Evolutionary conservation across 2,797 vertebrate species (phyloP).

Genomic region (Limnodromus scolopaceus): DNA sequence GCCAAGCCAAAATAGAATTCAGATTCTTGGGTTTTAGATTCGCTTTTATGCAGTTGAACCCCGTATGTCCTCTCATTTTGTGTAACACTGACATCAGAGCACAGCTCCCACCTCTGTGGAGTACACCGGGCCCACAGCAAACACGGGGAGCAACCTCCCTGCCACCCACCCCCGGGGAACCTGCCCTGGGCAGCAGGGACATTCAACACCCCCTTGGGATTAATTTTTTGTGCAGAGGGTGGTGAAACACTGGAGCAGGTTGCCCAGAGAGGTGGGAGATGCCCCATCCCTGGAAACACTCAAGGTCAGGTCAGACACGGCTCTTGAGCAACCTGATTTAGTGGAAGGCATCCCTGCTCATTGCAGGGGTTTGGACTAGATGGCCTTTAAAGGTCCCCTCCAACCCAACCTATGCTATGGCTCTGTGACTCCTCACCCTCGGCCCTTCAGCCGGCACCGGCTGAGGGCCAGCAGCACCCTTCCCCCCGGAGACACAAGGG

Average conservation of each 20-base stretch:
- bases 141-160: accelerated
- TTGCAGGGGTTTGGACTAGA: no score
- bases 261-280: neutral
- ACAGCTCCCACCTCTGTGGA: neutral
- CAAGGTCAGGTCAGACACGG: accelerated
- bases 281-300: accelerated
- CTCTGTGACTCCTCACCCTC: accelerated
- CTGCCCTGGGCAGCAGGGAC: neutral
- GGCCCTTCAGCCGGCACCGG: neutral
- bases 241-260: neutral
- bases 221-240: neutral
- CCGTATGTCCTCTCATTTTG: accelerated
- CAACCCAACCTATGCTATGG: neutral
- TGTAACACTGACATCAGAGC: neutral
- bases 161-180: neutral
- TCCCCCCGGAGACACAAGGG: neutral
- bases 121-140: neutral
- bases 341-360: neutral
- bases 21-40: neutral
- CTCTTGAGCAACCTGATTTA: neutral
- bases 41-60: accelerated
- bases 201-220: neutral
- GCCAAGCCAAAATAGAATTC: neutral
- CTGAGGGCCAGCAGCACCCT: neutral
- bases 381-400: neutral